A percentile compares a stretch with the other conserved stretches of the same genome.
Conservation (phyloP, 1,140 invertebrate species). For the Aricia agestis region DNA sequence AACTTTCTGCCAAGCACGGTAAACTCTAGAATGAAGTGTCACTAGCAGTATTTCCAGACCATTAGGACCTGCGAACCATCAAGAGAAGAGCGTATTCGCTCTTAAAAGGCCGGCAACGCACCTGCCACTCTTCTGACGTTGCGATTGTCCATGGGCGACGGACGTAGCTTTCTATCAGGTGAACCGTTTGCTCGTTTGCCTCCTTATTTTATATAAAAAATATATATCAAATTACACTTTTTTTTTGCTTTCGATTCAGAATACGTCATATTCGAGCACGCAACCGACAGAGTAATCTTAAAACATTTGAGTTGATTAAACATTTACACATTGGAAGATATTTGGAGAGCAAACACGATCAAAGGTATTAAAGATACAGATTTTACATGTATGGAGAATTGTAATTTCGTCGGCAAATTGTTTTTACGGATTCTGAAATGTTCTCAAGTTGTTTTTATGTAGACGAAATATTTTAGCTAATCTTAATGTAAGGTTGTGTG, state of each 20-base stretch:
- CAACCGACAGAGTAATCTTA: not conserved
- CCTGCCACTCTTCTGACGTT: too few relatives aligned
- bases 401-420: not conserved
- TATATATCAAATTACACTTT: too few relatives aligned
- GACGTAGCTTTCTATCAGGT: too few relatives aligned
- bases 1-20: too few relatives aligned
- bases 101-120: too few relatives aligned
- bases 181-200: too few relatives aligned
- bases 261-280: not conserved
- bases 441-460: not conserved
- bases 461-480: not conserved
- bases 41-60: too few relatives aligned
- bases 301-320: not conserved
- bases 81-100: too few relatives aligned
- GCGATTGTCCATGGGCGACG: too few relatives aligned
- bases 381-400: not conserved
- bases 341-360: not conserved
- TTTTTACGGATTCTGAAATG: not conserved
- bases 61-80: too few relatives aligned
- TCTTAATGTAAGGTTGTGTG: not conserved
- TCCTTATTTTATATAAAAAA: too few relatives aligned
- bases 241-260: not conserved
- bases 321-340: not conserved
- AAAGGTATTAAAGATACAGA: not conserved
- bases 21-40: too few relatives aligned